phyloP scores from a whole-genome alignment of 2,888 invertebrate genomes.

The Zootermopsis nevadensis region DNA sequence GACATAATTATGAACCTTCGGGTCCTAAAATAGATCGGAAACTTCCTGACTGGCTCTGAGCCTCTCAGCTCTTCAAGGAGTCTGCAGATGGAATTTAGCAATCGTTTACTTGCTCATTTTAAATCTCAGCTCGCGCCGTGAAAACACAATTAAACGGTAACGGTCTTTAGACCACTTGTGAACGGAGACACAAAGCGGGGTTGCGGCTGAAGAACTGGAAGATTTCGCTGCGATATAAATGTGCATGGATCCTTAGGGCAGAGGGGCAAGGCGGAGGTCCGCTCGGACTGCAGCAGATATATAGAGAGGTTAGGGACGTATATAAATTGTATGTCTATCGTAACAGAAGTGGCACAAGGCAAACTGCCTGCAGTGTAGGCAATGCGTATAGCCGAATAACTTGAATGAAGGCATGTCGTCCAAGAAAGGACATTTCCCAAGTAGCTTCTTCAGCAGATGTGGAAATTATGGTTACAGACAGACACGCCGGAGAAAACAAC shows the following conservation, averaged over 20 bases:
- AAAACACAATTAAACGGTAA: neutral
- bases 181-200: neutral
- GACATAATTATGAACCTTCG: too few relatives aligned
- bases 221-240: constrained; percentile 35
- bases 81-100: too few relatives aligned
- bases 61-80: too few relatives aligned
- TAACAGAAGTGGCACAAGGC: constrained; percentile 23
- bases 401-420: neutral
- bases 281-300: constrained; percentile 25
- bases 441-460: too few relatives aligned
- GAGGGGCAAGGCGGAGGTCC: neutral
- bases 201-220: constrained; percentile 11
- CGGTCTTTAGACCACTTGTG: constrained; percentile 8
- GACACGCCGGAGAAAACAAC: too few relatives aligned
- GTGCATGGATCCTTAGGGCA: constrained; percentile 4
- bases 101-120: too few relatives aligned
- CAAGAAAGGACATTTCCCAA: too few relatives aligned
- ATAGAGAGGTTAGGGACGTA: constrained; percentile 36
- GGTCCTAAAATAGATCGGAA: too few relatives aligned
- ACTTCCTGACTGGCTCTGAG: too few relatives aligned
- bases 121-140: too few relatives aligned
- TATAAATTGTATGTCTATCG: constrained; percentile 41
- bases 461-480: too few relatives aligned
- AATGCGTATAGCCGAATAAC: neutral
- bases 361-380: constrained; percentile 2